Evolutionary conservation across 2,113 vertebrate species (phyloP).

Genomic region (Pycnonotus jocosus): DNA sequence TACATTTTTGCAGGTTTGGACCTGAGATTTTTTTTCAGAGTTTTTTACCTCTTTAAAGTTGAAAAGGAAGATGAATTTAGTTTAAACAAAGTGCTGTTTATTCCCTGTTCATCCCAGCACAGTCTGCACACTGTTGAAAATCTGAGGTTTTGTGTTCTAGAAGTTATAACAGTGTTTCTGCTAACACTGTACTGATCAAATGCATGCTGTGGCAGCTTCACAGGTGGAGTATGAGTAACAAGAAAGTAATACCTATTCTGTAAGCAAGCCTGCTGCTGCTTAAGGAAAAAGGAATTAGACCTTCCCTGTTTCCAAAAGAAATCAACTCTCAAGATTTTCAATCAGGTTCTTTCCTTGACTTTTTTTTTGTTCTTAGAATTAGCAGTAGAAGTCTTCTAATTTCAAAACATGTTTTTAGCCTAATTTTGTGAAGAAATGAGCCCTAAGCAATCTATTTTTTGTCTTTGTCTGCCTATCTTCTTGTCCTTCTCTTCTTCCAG

Average conservation of each 20-base stretch:
- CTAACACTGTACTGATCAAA: neutral
- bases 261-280: neutral
- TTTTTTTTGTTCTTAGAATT: neutral
- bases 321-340: neutral
- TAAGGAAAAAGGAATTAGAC: neutral
- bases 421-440: neutral
- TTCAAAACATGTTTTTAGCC: neutral
- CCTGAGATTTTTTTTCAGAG: neutral
- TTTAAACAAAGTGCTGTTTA: neutral
- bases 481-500: neutral
- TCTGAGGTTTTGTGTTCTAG: slow-evolving; percentile 8
- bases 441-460: neutral
- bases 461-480: neutral
- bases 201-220: neutral
- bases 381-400: neutral
- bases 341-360: neutral
- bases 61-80: neutral
- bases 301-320: neutral
- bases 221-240: slow-evolving; percentile 31
- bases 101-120: neutral
- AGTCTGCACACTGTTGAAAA: neutral
- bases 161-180: neutral
- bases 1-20: neutral
- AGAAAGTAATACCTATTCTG: neutral
- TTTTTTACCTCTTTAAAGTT: neutral